phyloP scores from a whole-genome alignment of 2,113 vertebrate species.

The Misgurnus mizolepis region DNA sequence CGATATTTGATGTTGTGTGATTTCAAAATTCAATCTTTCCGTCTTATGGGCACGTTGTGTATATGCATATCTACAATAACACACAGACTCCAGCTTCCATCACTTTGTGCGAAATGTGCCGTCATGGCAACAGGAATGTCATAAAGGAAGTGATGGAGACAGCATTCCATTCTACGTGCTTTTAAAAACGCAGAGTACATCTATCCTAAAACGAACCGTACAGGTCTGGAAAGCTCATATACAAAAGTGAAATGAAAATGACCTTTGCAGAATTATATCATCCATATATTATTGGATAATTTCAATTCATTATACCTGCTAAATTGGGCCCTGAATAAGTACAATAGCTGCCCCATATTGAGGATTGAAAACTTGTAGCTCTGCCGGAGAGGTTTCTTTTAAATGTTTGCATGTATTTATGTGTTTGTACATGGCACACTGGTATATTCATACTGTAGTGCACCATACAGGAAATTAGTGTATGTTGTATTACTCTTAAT shows the following conservation, averaged over 20 bases:
- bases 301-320: slow-evolving; percentile 16
- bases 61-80: background rate
- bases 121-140: slow-evolving; percentile 49
- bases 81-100: slow-evolving; percentile 14
- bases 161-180: background rate
- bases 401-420: too few species aligned
- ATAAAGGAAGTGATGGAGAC: slow-evolving; percentile 1
- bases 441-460: background rate
- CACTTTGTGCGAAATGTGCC: slow-evolving; percentile 40
- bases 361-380: too few species aligned
- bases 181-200: background rate
- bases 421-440: background rate
- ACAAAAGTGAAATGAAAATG: slow-evolving; percentile 3
- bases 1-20: background rate
- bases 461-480: background rate
- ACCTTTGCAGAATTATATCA: slow-evolving; percentile 27
- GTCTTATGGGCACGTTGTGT: background rate
- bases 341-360: background rate
- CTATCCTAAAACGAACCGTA: background rate
- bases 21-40: background rate
- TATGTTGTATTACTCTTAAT: background rate
- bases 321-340: background rate
- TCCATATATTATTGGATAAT: background rate
- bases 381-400: too few species aligned
- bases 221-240: background rate